Evolutionary conservation across 2,797 vertebrate genomes (phyloP).

Genomic region (Manis crassicaudata): DNA sequence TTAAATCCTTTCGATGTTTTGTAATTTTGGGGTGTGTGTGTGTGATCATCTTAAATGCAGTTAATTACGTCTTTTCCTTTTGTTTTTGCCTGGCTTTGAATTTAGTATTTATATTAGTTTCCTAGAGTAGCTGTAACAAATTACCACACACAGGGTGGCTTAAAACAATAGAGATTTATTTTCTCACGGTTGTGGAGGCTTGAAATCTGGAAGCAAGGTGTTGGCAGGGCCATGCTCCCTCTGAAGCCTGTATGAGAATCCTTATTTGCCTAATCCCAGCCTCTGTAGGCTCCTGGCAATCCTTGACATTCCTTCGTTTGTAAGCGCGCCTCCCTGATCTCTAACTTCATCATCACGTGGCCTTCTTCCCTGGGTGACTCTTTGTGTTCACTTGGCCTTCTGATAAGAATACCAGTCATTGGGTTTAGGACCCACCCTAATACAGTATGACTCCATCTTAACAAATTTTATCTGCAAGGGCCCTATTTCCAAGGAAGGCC

Average conservation of each 20-base stretch:
- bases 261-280: neutral
- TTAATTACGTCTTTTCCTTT: neutral
- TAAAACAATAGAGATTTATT: neutral
- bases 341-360: neutral
- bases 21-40: neutral
- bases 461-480: neutral
- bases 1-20: constrained; percentile 20
- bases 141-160: neutral
- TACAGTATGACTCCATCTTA: neutral
- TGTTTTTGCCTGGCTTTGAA: neutral
- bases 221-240: neutral
- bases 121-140: neutral
- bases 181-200: neutral
- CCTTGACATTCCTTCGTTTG: neutral
- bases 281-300: neutral
- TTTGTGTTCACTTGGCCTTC: neutral
- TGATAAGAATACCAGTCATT: neutral
- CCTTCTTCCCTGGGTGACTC: neutral
- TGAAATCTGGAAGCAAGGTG: neutral
- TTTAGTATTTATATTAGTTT: constrained; percentile 17
- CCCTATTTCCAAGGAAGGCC: neutral
- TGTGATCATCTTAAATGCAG: neutral
- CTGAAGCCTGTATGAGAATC: neutral
- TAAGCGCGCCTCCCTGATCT: neutral
- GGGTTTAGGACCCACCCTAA: neutral